Evolutionary conservation across 2,113 vertebrate genomes (phyloP).

Genomic region (Eubucco bourcierii): DNA sequence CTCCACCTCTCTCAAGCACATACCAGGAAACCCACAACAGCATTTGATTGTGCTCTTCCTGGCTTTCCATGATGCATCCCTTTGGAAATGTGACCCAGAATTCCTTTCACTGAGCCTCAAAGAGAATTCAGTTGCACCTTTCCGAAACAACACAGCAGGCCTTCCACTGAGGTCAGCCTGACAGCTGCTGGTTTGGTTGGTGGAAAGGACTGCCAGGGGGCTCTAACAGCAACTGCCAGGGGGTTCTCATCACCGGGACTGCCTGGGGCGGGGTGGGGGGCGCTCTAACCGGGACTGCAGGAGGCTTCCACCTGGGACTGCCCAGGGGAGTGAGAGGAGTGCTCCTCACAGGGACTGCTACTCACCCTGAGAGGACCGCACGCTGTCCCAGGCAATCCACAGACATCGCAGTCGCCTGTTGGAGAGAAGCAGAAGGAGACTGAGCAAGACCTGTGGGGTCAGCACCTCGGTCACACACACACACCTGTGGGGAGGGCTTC

Average conservation of each 20-base stretch:
- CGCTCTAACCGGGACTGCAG: too few species aligned
- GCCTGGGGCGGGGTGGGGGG: too few species aligned
- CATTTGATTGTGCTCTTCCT: not conserved
- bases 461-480: not conserved
- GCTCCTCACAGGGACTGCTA: not conserved
- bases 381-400: conserved; percentile 95
- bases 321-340: too few species aligned
- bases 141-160: not conserved
- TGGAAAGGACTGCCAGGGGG: not conserved
- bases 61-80: not conserved
- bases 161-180: not conserved
- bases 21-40: too few species aligned
- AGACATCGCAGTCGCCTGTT: conserved; percentile 96
- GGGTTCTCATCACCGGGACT: not conserved
- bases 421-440: conserved; percentile 19
- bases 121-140: not conserved
- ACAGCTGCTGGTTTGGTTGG: not conserved
- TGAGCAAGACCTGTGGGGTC: not conserved
- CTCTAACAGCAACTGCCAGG: too few species aligned
- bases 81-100: not conserved
- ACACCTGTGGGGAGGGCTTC: not conserved
- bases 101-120: not conserved
- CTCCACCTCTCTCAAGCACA: too few species aligned
- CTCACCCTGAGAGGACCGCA: conserved; percentile 95
- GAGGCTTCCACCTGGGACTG: too few species aligned